These are phyloP conservation scores for Erpobdella octoculata DNA, from an alignment of 2,888 invertebrate species.

Conservation along the genomic window DNA sequence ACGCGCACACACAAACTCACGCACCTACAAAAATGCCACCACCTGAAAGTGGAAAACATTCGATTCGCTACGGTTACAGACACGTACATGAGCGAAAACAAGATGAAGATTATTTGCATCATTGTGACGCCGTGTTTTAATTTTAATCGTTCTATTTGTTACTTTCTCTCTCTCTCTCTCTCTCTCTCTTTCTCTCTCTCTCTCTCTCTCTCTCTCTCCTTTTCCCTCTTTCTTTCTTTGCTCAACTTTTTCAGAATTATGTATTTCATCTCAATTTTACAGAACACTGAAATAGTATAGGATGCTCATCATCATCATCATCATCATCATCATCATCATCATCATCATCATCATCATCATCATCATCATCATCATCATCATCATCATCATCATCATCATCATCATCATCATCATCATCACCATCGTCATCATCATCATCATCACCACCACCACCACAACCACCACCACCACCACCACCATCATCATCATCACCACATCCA, in stretches of 20 bases:
- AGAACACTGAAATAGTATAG: background rate
- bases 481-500: too few species aligned
- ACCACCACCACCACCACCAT: too few species aligned
- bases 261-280: background rate
- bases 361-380: constrained; percentile 1
- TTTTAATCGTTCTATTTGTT: too few species aligned
- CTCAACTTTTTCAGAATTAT: background rate
- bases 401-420: background rate
- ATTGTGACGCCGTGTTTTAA: too few species aligned
- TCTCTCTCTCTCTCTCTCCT: background rate
- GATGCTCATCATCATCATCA: too few species aligned
- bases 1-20: background rate
- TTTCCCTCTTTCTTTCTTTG: background rate
- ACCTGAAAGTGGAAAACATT: background rate
- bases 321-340: constrained; percentile 1
- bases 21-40: background rate
- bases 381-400: constrained; percentile 1
- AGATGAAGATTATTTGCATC: too few species aligned
- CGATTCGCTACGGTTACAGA: background rate
- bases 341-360: constrained; percentile 1
- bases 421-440: background rate
- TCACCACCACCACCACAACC: too few species aligned
- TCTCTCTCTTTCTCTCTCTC: background rate
- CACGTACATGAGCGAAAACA: too few species aligned
- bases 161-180: background rate